These are phyloP conservation scores for Cyrtorhinus lividipennis DNA, from an alignment of 1,140 invertebrate species.

Conservation along the genomic window DNA sequence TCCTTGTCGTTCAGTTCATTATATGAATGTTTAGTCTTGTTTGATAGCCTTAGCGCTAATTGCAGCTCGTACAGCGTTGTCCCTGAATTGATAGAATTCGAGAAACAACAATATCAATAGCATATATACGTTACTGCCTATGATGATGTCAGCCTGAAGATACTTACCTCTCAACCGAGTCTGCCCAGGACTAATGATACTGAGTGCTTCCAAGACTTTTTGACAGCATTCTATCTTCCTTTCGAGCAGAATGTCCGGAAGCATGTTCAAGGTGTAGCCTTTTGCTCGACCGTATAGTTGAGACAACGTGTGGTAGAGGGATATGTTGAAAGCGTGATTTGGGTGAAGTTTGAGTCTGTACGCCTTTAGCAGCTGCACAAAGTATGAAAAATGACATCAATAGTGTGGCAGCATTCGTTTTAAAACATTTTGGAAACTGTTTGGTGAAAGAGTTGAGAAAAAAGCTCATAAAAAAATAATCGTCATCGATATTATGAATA, in stretches of 20 bases:
- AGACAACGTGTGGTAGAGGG: slow-evolving; percentile 44
- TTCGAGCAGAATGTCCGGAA: slow-evolving; percentile 53
- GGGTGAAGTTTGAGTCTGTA: slow-evolving; percentile 55
- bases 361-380: slow-evolving; percentile 36
- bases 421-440: too few relatives aligned
- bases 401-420: too few relatives aligned
- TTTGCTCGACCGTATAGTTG: slow-evolving; percentile 60
- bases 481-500: too few relatives aligned
- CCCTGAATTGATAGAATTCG: too few relatives aligned
- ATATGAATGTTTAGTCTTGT: not conserved
- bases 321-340: slow-evolving; percentile 44
- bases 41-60: not conserved
- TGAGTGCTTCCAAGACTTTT: slow-evolving; percentile 46
- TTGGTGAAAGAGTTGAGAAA: too few relatives aligned
- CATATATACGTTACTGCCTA: not conserved
- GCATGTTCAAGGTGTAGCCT: slow-evolving; percentile 51
- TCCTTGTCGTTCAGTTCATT: slow-evolving; percentile 10
- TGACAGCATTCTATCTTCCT: slow-evolving; percentile 57
- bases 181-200: slow-evolving; percentile 57
- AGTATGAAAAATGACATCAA: not conserved
- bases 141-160: not conserved
- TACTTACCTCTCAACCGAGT: slow-evolving; percentile 50
- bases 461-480: too few relatives aligned
- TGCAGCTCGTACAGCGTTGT: slow-evolving; percentile 19
- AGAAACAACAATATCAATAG: not conserved